Conservation (phyloP, 2,888 invertebrate genomes). For the Anthoptus insignis region DNA sequence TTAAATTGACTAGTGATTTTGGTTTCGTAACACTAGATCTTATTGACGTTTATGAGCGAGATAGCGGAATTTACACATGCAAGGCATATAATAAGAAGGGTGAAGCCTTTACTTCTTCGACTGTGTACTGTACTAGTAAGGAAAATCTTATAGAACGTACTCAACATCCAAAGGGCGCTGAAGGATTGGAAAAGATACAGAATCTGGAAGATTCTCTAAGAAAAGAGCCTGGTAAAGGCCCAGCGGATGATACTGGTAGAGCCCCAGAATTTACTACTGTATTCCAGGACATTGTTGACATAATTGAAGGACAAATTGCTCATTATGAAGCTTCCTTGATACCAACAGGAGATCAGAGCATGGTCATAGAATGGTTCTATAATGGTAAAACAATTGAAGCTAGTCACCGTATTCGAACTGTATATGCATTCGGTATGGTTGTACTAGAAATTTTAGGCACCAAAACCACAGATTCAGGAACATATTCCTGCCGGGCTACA, state of each 20-base stretch:
- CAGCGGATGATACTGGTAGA: constrained; percentile 93
- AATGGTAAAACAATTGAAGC: constrained; percentile 96
- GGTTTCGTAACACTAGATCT: constrained; percentile 98
- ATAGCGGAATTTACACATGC: constrained; percentile 97
- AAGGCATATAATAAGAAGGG: constrained; percentile 96
- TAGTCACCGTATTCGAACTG: constrained; percentile 96
- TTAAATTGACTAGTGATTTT: constrained; percentile 97
- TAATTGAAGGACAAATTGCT: constrained; percentile 98
- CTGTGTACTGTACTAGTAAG: constrained; percentile 94
- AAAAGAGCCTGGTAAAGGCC: constrained; percentile 89
- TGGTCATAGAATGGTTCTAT: constrained; percentile 98
- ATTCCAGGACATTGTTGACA: constrained; percentile 93
- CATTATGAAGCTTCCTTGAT: constrained; percentile 99
- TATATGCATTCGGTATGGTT: constrained; percentile 99
- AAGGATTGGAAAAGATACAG: constrained; percentile 96
- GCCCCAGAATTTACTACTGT: constrained; percentile 96
- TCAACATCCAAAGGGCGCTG: constrained; percentile 98
- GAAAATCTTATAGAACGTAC: constrained; percentile 95
- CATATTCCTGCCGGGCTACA: constrained; percentile 95
- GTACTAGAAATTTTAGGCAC: constrained; percentile 98
- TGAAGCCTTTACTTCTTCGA: constrained; percentile 97
- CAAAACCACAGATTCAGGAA: constrained; percentile 97
- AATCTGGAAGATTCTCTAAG: constrained; percentile 95
- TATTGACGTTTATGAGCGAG: constrained; percentile 96
- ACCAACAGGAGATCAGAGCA: constrained; percentile 97